Evolutionary conservation across 2,113 vertebrate genomes (phyloP), one percentile per base, ranked within the genome.

Genomic region (Nettapus auritus): DNA sequence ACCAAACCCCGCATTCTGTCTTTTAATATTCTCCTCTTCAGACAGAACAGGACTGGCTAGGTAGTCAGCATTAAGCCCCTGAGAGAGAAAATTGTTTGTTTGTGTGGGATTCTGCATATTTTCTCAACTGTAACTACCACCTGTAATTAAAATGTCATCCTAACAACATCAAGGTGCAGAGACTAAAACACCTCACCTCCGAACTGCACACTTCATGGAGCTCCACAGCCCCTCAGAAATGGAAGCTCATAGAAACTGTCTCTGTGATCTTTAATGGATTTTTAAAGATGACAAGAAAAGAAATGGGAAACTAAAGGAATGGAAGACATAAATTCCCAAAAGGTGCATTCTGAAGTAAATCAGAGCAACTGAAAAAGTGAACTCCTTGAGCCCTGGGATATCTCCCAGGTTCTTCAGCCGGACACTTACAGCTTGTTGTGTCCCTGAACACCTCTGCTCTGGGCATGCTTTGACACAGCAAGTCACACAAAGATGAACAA

Each of bases 401-500:
- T 98, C 98, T 98, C 97, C 96, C 97, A 98, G 98, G 98, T 98
- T 98, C 98, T 98, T 97, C 96, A 98, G 96, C 98, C 74, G 98
- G 99, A 99, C 98, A 98, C 98, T 97, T 98, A 98, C 96, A 93
- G 98, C 98, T 98, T 97, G 98, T 98, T 68, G 59, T 94, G 98
- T 99, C 99, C 99, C 99, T 95, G 97, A 98, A 98, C 97, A 97
- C 97, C 98, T 98, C 97, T 98, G 98, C 98, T 98, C 96, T 96
- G 96, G 97, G 98, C 98, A 93, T 97, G 97, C 97, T 98, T 99
- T 99, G 99, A 99, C 99, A 99, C 97, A 98, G 98, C 78, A 56
- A 98, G 98, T 98, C 98, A 98, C 98, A 98, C 98, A 98, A 99
- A 99, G 99, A 99, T 98, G 98, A 99, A 99, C 98, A 98, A 98